A percentile compares a stretch with the other conserved stretches of the same genome.
Conservation (phyloP, 2,797 vertebrate genomes). For the Labroides dimidiatus region DNA sequence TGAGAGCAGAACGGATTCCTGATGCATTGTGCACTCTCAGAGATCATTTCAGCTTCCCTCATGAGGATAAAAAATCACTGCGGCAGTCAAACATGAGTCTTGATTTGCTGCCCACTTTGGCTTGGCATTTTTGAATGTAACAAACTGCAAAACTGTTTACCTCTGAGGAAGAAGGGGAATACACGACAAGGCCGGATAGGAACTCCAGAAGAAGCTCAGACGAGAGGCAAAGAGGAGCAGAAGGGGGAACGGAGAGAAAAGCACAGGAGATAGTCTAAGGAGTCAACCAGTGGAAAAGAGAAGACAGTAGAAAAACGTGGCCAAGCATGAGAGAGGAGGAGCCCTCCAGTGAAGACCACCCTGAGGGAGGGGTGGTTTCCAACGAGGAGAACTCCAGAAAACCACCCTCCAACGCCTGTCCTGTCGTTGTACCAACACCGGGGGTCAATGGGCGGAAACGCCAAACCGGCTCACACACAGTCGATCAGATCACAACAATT, state of each 20-base stretch:
- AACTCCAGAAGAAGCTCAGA: constrained; percentile 30
- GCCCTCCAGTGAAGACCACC: constrained; percentile 80
- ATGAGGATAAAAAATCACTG: constrained; percentile 33
- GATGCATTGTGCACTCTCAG: constrained; percentile 33
- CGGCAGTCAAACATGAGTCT: neutral
- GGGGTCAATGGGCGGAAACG: constrained; percentile 79
- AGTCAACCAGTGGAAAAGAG: constrained; percentile 38
- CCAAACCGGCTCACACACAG: constrained; percentile 68
- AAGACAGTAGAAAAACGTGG: constrained; percentile 48
- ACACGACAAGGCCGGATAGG: neutral
- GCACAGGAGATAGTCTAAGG: constrained; percentile 15
- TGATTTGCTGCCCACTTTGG: constrained; percentile 4
- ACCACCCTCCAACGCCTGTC: constrained; percentile 81
- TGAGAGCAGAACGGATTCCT: constrained; percentile 29
- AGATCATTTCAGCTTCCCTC: constrained; percentile 28
- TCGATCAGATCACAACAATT: constrained; percentile 43
- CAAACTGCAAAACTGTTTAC: too few species aligned
- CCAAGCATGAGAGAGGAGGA: constrained; percentile 89
- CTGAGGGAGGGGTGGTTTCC: constrained; percentile 83
- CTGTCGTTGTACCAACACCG: constrained; percentile 77
- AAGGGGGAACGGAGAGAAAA: constrained; percentile 22
- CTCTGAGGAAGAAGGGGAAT: constrained; percentile 30
- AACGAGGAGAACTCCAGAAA: constrained; percentile 83
- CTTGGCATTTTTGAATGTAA: constrained; percentile 26
- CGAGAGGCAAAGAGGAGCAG: constrained; percentile 16